phyloP scores from a whole-genome alignment of 2,113 vertebrate species.

The Mionectes macconnelli region DNA sequence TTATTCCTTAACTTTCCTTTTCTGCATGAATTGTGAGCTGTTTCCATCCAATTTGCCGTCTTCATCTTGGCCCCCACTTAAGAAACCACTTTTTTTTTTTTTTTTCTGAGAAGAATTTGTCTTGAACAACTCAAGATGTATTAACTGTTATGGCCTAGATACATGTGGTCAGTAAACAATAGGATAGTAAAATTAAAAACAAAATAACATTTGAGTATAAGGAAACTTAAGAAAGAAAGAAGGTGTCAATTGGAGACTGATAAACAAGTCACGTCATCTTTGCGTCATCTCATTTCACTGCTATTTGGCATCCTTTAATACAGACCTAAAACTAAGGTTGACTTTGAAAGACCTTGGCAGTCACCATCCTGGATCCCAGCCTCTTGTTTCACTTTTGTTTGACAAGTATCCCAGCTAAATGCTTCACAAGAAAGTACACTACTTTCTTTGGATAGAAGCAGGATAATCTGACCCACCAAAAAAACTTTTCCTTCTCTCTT shows the following conservation, averaged over 20 bases:
- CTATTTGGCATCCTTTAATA: neutral
- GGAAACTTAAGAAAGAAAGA: neutral
- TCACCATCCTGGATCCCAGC: neutral
- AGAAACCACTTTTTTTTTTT: neutral
- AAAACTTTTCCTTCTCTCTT: neutral
- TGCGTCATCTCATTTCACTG: neutral
- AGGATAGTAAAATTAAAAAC: neutral
- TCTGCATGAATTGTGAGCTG: neutral
- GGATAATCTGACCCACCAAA: neutral
- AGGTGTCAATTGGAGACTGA: neutral
- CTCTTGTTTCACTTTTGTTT: neutral
- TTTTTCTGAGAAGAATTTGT: neutral
- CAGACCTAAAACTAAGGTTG: neutral
- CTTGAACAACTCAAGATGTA: neutral
- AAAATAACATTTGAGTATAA: neutral
- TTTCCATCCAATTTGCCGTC: neutral
- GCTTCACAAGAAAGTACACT: neutral
- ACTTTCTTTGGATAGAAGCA: neutral
- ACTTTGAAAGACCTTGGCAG: neutral
- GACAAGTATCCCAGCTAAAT: neutral
- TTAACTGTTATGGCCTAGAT: neutral
- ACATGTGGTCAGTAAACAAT: neutral
- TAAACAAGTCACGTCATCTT: neutral
- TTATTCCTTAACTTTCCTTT: conserved; percentile 39
- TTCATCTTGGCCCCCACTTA: neutral